Percentiles rank a stretch among this genome's conserved stretches.
These are phyloP conservation scores for Platycnemis pennipes DNA, from an alignment of 2,888 invertebrate genomes.

Conservation along the genomic window DNA sequence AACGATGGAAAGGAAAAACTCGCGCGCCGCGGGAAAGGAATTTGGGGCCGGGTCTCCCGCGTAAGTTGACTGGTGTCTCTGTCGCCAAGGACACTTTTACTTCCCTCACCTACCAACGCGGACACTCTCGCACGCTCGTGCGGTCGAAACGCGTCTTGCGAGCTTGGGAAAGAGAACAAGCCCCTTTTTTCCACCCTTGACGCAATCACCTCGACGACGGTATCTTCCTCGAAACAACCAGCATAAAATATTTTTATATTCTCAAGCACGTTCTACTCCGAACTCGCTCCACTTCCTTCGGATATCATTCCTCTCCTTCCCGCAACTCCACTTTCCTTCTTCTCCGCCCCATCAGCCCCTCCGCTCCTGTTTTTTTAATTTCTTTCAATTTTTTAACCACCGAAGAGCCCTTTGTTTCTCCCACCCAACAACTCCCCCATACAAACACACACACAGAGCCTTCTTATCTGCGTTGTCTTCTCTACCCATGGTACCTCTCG, in stretches of 20 bases:
- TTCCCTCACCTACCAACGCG: not conserved
- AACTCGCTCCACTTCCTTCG: slow-evolving; percentile 29
- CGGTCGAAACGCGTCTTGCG: not conserved
- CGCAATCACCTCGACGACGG: not conserved
- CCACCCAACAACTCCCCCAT: not conserved
- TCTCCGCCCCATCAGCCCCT: not conserved
- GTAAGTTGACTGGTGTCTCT: not conserved
- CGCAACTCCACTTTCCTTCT: not conserved
- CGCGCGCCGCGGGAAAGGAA: not conserved
- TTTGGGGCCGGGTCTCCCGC: not conserved
- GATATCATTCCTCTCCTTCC: not conserved
- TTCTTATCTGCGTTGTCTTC: not conserved
- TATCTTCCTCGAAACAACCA: slow-evolving; percentile 21
- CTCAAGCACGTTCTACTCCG: not conserved
- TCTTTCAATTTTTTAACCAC: not conserved
- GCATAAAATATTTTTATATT: slow-evolving; percentile 5
- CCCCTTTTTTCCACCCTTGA: not conserved
- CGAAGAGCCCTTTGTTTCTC: not conserved
- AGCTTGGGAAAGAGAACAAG: slow-evolving; percentile 7
- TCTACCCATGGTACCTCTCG: not conserved
- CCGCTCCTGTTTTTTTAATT: slow-evolving; percentile 25
- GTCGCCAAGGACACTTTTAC: slow-evolving; percentile 15
- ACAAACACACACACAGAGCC: not conserved
- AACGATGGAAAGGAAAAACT: not conserved
- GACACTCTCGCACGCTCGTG: not conserved